phyloP scores from a whole-genome alignment of 1,140 invertebrate genomes.

The Platyscapa corneri region DNA sequence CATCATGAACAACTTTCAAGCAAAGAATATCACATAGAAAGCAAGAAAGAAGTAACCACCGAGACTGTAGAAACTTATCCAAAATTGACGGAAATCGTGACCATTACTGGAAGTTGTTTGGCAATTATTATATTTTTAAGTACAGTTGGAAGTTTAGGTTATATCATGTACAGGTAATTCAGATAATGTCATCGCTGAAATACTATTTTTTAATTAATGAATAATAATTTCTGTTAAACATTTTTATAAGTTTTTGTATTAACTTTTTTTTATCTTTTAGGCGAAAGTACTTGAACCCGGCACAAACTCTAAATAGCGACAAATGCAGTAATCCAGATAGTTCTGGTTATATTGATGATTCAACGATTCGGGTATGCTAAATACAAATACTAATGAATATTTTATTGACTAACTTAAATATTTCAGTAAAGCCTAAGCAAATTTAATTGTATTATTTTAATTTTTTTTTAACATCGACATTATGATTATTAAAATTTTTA shows the following conservation, averaged over 20 bases:
- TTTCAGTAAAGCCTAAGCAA: too few species aligned
- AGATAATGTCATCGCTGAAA: background rate
- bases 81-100: conserved; percentile 78
- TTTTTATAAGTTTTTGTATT: background rate
- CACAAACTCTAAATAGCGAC: conserved; percentile 84
- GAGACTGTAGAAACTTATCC: conserved; percentile 47
- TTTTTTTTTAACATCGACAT: too few species aligned
- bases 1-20: conserved; percentile 62
- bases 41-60: conserved; percentile 14
- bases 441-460: too few species aligned
- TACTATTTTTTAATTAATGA: background rate
- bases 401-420: too few species aligned
- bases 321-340: conserved; percentile 90
- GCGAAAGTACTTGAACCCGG: conserved; percentile 84
- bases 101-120: conserved; percentile 83
- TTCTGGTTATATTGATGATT: conserved; percentile 91
- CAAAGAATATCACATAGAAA: conserved; percentile 52
- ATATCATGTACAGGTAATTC: conserved; percentile 80
- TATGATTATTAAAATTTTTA: too few species aligned
- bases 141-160: conserved; percentile 80
- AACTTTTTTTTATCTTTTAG: conserved; percentile 61
- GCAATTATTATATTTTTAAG: conserved; percentile 80
- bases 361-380: conserved; percentile 86
- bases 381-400: background rate
- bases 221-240: background rate